Base-by-base conservation (phyloP, 2,888 invertebrate genomes). In the Erebia palarica region DNA sequence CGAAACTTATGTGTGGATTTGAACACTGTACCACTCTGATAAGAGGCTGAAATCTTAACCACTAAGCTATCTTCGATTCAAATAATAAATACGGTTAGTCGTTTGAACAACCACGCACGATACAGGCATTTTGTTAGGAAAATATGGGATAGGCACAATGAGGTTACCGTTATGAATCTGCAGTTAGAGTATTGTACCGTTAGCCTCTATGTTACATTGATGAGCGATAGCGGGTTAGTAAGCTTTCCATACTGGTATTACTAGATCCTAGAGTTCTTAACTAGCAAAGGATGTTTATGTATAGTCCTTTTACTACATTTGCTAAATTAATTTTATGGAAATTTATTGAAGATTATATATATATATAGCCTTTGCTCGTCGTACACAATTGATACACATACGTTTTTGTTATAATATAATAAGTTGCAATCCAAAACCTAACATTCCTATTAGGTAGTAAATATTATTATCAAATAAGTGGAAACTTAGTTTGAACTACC, bases 151-250 rank as follows among this genome's bases (percentile, higher is more conserved):
- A 71, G 65, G 67, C 69, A 74, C 72, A 75, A 68, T 71, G 53
- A 51, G 71, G 67, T 69, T 70, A 75, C 75, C 75, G 75, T 75
- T 75, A 75, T 72, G 72, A 71, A 74, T 74, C 71, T 68, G 69
- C 72, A 69, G 72, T 65, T 71, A 75, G 61, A 67, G 69, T 73
- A 42, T 65, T 70, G 59, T 68, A 66, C 75, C 75, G 73, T 72
- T 75, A 73, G n/a, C 21, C 64, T 1, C 42, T 16, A 13, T 10
- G 36, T 47, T 21, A 69, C 9, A 44, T 9, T 65, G 5, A 69
- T 44, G 27, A 65, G 73, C 55, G 65, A 11, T 10, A 74, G 74
- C 74, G 74, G 49, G 11, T 53, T 14, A n/a, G 13, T 3, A 5
- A 10, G 1, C 11, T 27, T 11, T 53, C 1, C 8, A 14, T 16